Conservation (phyloP, 37 sponge, comb jelly and placozoan genomes). For the Aphrocallistes beatrix region DNA sequence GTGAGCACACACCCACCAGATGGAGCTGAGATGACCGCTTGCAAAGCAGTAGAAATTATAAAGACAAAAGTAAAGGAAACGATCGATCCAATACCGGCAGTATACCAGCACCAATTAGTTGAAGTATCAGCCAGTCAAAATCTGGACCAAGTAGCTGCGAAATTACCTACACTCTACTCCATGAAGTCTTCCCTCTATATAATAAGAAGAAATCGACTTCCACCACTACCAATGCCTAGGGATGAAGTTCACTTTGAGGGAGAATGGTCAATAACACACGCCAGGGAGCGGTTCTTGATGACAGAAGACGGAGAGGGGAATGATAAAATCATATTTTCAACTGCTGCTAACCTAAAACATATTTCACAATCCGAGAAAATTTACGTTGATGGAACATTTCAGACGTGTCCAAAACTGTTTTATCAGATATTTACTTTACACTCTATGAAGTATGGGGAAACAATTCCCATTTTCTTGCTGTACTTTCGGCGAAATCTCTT, state of each 20-base stretch:
- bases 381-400: constrained; percentile 22
- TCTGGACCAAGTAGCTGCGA: constrained; percentile 3
- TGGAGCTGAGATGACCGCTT: not conserved
- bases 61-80: not conserved
- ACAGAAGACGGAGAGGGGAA: constrained; percentile 14
- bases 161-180: not conserved
- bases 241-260: constrained; percentile 16
- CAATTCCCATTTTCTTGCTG: not conserved
- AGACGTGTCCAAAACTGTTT: constrained; percentile 14
- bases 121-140: not conserved
- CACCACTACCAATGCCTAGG: not conserved
- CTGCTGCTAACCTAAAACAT: not conserved
- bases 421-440: constrained; percentile 20
- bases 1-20: not conserved
- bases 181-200: not conserved
- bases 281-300: not conserved
- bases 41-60: not conserved
- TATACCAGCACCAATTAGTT: too few relatives aligned
- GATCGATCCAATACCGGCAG: too few relatives aligned
- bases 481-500: not conserved
- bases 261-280: constrained; percentile 1
- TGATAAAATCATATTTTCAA: constrained; percentile 1
- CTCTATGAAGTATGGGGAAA: constrained; percentile 10
- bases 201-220: not conserved
- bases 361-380: not conserved